These are phyloP conservation scores for Monoplex corrugatus DNA, from an alignment of 2,888 invertebrate genomes.

Conservation along the genomic window DNA sequence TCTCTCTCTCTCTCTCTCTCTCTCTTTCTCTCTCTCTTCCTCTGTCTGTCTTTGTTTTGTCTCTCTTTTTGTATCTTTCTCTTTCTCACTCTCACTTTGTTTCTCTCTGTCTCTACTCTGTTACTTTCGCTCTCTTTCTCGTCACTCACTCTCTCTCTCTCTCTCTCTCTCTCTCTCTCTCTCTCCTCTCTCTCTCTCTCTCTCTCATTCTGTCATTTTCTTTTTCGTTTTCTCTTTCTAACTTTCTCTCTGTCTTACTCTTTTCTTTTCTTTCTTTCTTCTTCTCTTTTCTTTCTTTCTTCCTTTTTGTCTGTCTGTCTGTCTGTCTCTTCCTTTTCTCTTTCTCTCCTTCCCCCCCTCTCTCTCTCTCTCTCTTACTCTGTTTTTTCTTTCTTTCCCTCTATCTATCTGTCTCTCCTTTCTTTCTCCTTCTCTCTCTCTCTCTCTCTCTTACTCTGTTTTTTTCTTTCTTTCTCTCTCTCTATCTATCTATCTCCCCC, in stretches of 20 bases:
- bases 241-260: no score
- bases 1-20: conserved; percentile 6
- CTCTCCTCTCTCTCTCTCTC: neutral
- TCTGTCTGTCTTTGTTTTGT: neutral
- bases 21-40: neutral
- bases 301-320: no score
- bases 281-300: no score
- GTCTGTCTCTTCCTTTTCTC: neutral
- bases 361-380: no score
- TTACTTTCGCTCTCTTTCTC: no score
- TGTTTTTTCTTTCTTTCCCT: no score
- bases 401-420: neutral
- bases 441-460: neutral
- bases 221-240: neutral
- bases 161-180: neutral
- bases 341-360: no score
- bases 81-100: no score
- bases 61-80: no score
- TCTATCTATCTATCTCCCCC: neutral
- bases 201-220: no score
- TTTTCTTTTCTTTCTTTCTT: neutral
- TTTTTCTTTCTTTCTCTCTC: neutral
- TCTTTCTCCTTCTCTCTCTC: no score
- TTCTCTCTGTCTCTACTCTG: no score
- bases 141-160: neutral